Percentiles rank a stretch among this genome's conserved stretches.
Conservation (phyloP, 2,113 vertebrate species). For the Peromyscus leucopus region DNA sequence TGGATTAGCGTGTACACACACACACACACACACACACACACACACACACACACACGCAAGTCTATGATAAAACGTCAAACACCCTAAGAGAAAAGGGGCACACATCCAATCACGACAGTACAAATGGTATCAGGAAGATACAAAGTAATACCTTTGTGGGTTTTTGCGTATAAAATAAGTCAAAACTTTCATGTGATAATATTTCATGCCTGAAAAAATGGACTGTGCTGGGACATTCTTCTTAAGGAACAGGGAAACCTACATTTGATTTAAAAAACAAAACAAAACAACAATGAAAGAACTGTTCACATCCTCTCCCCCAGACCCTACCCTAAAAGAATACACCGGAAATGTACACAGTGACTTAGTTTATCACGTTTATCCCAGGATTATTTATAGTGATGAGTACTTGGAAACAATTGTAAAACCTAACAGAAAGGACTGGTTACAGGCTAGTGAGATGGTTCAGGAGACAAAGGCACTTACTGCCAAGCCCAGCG, state of each 20-base stretch:
- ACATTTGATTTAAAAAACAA: not conserved
- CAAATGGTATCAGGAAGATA: not conserved
- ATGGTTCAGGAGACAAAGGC: not conserved
- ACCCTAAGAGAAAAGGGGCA: not conserved
- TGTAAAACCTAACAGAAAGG: slow-evolving; percentile 18
- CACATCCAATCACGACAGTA: not conserved
- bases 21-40: not conserved
- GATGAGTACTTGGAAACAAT: slow-evolving; percentile 14
- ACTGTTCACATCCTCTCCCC: not conserved
- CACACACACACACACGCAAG: not conserved
- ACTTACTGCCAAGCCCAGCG: not conserved
- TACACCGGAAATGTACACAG: not conserved
- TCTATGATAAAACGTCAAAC: slow-evolving; percentile 13
- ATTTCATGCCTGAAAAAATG: not conserved
- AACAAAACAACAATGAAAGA: not conserved
- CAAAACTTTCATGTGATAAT: not conserved
- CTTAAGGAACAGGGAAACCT: not conserved
- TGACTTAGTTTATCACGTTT: not conserved
- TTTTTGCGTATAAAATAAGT: slow-evolving; percentile 29
- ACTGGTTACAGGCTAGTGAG: not conserved
- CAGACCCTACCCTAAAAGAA: slow-evolving; percentile 4
- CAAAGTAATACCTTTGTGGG: not conserved
- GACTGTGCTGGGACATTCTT: not conserved
- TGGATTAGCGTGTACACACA: not conserved
- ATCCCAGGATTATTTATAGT: not conserved